A percentile compares a stretch with the other conserved stretches of the same genome.
phyloP scores from a whole-genome alignment of 2,797 vertebrate species.

The Decapterus maruadsi region DNA sequence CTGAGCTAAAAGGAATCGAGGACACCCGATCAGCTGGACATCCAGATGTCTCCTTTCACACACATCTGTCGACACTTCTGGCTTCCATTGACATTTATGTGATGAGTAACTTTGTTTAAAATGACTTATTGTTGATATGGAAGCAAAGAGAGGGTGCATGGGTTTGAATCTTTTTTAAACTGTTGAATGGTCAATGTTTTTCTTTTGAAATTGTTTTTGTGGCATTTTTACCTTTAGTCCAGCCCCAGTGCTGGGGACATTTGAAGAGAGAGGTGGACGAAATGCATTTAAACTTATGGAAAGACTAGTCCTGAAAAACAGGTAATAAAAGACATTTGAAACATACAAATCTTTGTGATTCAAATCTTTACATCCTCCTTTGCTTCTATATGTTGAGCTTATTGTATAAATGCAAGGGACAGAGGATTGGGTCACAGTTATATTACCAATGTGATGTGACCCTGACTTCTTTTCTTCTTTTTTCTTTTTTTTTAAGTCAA shows the following conservation, averaged over 20 bases:
- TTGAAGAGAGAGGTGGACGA: no score
- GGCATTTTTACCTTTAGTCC: no score
- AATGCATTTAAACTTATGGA: no score
- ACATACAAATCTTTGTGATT: background rate
- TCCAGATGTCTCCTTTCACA: slow-evolving; percentile 26
- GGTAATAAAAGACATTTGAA: background rate
- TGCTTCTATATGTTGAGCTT: slow-evolving; percentile 47
- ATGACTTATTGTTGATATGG: slow-evolving; percentile 1
- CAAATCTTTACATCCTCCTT: background rate
- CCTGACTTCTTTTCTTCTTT: background rate
- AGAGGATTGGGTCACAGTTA: slow-evolving; percentile 5
- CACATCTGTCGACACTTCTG: slow-evolving; percentile 26
- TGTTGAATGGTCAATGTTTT: no score
- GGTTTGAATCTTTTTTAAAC: background rate
- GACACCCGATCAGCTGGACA: slow-evolving; percentile 7
- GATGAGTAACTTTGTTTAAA: background rate
- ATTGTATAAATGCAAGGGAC: slow-evolving; percentile 6
- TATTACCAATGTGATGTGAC: slow-evolving; percentile 6
- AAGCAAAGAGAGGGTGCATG: slow-evolving; percentile 20
- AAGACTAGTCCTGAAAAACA: background rate
- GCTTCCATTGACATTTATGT: slow-evolving; percentile 12
- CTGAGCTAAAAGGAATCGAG: slow-evolving; percentile 23
- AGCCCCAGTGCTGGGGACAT: no score
- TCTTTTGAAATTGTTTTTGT: no score
- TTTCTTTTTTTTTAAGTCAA: background rate